phyloP scores from a whole-genome alignment of 2,113 vertebrate genomes.

The Pycnonotus jocosus region DNA sequence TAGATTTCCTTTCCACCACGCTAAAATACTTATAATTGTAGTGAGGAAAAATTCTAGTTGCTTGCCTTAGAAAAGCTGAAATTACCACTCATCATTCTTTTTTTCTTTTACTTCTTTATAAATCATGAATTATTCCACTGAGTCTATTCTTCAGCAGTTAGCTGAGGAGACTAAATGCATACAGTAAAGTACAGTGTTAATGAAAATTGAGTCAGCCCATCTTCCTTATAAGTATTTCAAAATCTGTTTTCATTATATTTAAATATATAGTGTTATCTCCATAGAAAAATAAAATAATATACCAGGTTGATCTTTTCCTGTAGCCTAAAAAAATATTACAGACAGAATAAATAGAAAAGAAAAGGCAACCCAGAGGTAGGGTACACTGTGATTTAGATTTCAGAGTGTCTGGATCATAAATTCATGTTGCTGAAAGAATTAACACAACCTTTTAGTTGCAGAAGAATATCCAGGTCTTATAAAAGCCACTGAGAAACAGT shows the following conservation, averaged over 20 bases:
- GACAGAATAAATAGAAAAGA: not conserved
- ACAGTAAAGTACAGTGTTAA: not conserved
- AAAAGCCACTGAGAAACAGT: not conserved
- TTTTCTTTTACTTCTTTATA: not conserved
- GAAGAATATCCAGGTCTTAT: not conserved
- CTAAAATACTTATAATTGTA: not conserved
- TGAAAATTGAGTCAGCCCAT: not conserved
- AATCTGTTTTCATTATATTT: conserved; percentile 32
- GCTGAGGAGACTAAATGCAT: not conserved
- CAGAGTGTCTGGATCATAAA: not conserved
- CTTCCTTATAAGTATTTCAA: conserved; percentile 5
- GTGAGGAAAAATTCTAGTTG: not conserved
- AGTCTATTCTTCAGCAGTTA: not conserved
- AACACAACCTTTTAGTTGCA: not conserved
- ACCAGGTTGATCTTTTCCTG: conserved; percentile 9
- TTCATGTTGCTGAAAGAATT: not conserved
- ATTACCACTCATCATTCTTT: not conserved
- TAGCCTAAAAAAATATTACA: conserved; percentile 34
- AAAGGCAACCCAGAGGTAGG: not conserved
- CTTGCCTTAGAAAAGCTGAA: conserved; percentile 43
- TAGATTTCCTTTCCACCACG: conserved; percentile 21
- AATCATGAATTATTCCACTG: not conserved
- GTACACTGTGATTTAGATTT: not conserved
- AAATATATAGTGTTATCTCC: conserved; percentile 20
- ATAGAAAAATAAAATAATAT: conserved; percentile 40